phyloP scores from a whole-genome alignment of 2,797 vertebrate species.

The Acrocephalus scirpaceus region DNA sequence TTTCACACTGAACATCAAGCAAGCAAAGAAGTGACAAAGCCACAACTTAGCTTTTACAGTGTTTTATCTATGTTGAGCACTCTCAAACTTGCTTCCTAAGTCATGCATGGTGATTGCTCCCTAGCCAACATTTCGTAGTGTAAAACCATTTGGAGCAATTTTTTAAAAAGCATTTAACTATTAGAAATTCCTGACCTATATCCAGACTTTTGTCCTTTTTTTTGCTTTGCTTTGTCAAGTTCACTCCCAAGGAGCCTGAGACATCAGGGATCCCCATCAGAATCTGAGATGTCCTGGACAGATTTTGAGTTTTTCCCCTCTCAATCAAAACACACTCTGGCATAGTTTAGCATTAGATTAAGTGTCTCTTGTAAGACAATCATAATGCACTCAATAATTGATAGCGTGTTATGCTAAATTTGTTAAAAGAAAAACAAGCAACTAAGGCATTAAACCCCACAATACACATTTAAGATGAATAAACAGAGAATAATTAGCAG shows the following conservation, averaged over 20 bases:
- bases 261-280: background rate
- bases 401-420: background rate
- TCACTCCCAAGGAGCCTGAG: background rate
- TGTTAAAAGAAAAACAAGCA: background rate
- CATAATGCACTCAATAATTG: background rate
- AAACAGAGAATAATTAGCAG: background rate
- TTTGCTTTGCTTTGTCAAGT: background rate
- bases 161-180: background rate
- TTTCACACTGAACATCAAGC: background rate
- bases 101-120: background rate
- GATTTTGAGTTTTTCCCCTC: background rate
- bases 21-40: background rate
- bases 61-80: background rate
- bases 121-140: background rate
- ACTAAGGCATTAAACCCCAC: background rate
- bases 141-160: background rate
- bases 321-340: background rate
- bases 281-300: background rate
- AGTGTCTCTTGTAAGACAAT: background rate
- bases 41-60: background rate
- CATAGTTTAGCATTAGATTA: background rate
- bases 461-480: background rate
- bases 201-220: background rate
- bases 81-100: background rate
- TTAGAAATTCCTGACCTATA: background rate